These are phyloP conservation scores for Neosilurus hyrtlii DNA, from an alignment of 2,797 vertebrate species.

Conservation along the genomic window DNA sequence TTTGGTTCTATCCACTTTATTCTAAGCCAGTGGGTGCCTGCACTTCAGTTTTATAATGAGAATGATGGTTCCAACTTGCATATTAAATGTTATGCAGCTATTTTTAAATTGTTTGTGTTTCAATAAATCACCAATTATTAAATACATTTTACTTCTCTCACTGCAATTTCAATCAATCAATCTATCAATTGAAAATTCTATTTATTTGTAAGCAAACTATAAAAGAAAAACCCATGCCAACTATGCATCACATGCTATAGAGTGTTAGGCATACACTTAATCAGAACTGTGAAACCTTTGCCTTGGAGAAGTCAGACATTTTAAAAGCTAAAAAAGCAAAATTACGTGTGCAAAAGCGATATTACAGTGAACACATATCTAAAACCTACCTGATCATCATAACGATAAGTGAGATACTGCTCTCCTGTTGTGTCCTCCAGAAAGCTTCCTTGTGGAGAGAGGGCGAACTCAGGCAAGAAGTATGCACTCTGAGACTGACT, in stretches of 20 bases:
- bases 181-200: too few species aligned
- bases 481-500: slow-evolving; percentile 80
- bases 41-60: slow-evolving; percentile 19
- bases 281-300: not conserved
- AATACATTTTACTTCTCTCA: not conserved
- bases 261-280: not conserved
- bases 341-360: not conserved
- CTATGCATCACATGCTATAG: not conserved
- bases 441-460: slow-evolving; percentile 91
- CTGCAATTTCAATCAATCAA: too few species aligned
- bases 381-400: slow-evolving; percentile 85
- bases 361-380: not conserved
- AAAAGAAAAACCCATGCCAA: too few species aligned
- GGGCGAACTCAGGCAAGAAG: slow-evolving; percentile 89
- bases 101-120: slow-evolving; percentile 26
- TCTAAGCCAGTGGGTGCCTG: not conserved
- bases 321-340: not conserved
- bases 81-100: slow-evolving; percentile 14
- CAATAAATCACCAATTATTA: not conserved
- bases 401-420: slow-evolving; percentile 85
- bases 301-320: not conserved
- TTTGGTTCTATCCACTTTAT: not conserved
- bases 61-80: slow-evolving; percentile 13
- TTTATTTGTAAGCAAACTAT: not conserved
- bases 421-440: slow-evolving; percentile 88